Evolutionary conservation across 2,888 invertebrate species (phyloP), one percentile per base, ranked within the genome.

Genomic region (Sceliomorpha sp.): DNA sequence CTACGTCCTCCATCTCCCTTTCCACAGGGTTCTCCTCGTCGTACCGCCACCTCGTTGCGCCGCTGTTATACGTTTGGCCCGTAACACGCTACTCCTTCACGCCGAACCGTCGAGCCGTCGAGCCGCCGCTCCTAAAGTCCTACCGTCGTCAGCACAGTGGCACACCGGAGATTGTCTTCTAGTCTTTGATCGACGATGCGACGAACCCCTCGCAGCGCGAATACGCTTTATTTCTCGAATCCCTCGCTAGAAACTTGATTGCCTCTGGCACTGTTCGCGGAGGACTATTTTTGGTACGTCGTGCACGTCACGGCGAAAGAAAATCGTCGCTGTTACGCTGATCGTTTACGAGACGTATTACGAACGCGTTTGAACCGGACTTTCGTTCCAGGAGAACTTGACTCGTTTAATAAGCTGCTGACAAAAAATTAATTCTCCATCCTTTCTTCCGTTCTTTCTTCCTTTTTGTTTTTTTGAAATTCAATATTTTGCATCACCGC

Each of bases 161-260:
- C 29, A 15, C 56, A 60, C 70, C 64, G 70, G 64, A 70, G 64
- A 70, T 66, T 66, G 70, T 70, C 50, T 70, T 66, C 66, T 53
- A 55, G 70, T 70, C 70, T 70, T 70, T 70, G 70, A 66, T 70
- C 70, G 70, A 70, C 70, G 66, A 70, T 62, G 66, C 62, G 56
- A 47, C 60, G 55, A 48, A 60, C 47, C 50, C 56, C 51, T 51
- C 32, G 45, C 59, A 37, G 34, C 36, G 55, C 48, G 59, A 69
- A 58, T 48, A 64, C 50, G 31, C 53, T 59, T 64, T 64, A 59
- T 64, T 59, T 70, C 26, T 27, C 60, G 39, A 12, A 34, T 63
- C 66, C 47, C 55, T 50, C 31, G 47, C 42, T 37, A 20, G 24
- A 12, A 36, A 53, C 36, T 45, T 64, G 70, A 66, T 62, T 64